These are phyloP conservation scores for Mechanitis mazaeus DNA, from an alignment of 2,888 invertebrate species.

Conservation along the genomic window DNA sequence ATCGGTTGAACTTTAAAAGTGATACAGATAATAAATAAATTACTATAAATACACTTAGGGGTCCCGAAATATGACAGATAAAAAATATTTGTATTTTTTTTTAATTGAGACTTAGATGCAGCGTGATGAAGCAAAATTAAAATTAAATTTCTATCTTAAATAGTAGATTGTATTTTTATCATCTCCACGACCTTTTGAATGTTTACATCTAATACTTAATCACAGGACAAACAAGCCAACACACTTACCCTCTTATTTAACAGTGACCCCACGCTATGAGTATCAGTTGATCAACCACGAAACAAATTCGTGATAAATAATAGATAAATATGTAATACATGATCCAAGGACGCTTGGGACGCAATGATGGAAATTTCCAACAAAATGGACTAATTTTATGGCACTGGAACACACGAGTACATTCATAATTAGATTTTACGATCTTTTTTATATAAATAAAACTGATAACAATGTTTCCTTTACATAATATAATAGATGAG, in stretches of 20 bases:
- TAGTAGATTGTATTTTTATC: conserved; percentile 31
- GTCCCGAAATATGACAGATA: background rate
- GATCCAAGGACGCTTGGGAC: conserved; percentile 15
- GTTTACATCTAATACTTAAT: conserved; percentile 41
- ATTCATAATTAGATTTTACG: conserved; percentile 15
- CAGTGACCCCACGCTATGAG: conserved; percentile 32
- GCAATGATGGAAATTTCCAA: conserved; percentile 17
- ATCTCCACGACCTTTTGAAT: conserved; percentile 41
- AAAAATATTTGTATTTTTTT: too few relatives aligned
- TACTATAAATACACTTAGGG: background rate
- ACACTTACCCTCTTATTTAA: conserved; percentile 35
- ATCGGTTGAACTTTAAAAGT: conserved; percentile 1
- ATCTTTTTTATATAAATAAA: background rate
- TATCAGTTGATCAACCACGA: conserved; percentile 32
- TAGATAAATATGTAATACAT: conserved; percentile 11
- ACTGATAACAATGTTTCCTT: background rate
- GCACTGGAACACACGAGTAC: conserved; percentile 4
- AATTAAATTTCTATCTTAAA: background rate
- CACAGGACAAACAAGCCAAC: conserved; percentile 38
- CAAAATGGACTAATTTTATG: conserved; percentile 13
- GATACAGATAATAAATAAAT: background rate
- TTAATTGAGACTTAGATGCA: too few relatives aligned
- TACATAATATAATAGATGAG: too few relatives aligned
- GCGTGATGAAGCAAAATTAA: too few relatives aligned
- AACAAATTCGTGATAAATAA: conserved; percentile 32